These are phyloP conservation scores for Drosophila tsacasi DNA, from an alignment of 1,140 invertebrate species.

Conservation along the genomic window DNA sequence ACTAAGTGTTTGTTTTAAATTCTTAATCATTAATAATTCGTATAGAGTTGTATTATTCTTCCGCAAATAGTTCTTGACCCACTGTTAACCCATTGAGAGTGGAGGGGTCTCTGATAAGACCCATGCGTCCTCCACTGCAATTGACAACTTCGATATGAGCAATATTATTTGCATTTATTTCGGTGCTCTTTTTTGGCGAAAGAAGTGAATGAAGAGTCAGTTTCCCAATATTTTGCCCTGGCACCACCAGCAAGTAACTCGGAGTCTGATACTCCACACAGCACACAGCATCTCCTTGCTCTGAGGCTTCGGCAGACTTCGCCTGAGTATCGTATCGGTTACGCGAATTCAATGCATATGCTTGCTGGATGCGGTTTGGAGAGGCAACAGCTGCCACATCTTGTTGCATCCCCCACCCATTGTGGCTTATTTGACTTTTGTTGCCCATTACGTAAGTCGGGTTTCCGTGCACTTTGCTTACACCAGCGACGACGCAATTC, in stretches of 20 bases:
- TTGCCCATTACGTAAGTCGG: slow-evolving; percentile 67
- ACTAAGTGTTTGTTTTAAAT: neutral
- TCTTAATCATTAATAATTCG: neutral
- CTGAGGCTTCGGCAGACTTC: slow-evolving; percentile 15
- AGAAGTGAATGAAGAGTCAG: slow-evolving; percentile 7
- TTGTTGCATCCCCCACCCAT: slow-evolving; percentile 42
- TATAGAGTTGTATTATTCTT: neutral
- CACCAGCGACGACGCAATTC: slow-evolving; percentile 16
- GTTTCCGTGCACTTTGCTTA: slow-evolving; percentile 48
- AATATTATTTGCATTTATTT: slow-evolving; percentile 75
- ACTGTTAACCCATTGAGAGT: slow-evolving; percentile 36
- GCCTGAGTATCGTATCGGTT: slow-evolving; percentile 25
- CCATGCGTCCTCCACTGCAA: slow-evolving; percentile 41
- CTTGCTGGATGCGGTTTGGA: slow-evolving; percentile 39
- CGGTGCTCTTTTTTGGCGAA: slow-evolving; percentile 20
- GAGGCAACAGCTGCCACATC: slow-evolving; percentile 40
- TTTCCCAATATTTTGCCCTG: slow-evolving; percentile 23
- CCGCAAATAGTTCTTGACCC: neutral
- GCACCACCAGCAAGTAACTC: slow-evolving; percentile 1
- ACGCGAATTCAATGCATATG: slow-evolving; percentile 35
- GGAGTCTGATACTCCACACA: neutral
- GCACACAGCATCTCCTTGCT: slow-evolving; percentile 15
- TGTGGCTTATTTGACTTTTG: slow-evolving; percentile 76
- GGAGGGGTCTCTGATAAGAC: slow-evolving; percentile 47
- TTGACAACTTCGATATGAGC: slow-evolving; percentile 72